A percentile compares a stretch with the other conserved stretches of the same genome.
phyloP scores from a whole-genome alignment of 2,113 vertebrate species.

The Anser cygnoides region DNA sequence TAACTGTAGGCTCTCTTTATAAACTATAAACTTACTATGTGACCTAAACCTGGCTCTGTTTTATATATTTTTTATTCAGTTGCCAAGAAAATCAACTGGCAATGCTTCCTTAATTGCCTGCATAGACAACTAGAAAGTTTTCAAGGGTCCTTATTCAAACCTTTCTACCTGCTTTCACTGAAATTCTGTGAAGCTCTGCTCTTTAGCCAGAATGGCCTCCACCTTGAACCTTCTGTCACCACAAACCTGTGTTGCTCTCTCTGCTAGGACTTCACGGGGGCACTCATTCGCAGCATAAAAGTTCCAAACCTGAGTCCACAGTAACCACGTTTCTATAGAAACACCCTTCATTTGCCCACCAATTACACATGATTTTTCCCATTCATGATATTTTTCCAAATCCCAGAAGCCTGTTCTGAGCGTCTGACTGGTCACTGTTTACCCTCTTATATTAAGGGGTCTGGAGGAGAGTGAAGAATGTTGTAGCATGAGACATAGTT shows the following conservation, averaged over 20 bases:
- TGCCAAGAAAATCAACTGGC: background rate
- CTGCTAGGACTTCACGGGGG: background rate
- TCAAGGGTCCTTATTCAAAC: background rate
- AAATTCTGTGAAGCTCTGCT: background rate
- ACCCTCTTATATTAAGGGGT: background rate
- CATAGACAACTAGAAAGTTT: background rate
- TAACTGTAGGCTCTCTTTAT: background rate
- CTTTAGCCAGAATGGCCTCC: background rate
- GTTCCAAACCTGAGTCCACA: background rate
- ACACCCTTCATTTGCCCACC: background rate
- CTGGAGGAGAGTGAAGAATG: background rate
- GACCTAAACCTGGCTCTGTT: background rate
- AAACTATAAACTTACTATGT: background rate
- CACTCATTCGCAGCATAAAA: background rate
- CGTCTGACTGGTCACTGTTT: background rate
- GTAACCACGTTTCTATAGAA: background rate
- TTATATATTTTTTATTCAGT: background rate
- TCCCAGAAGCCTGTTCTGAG: background rate
- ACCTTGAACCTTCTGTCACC: background rate
- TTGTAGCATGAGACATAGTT: background rate
- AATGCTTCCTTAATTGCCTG: background rate
- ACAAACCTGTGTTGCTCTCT: background rate
- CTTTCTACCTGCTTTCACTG: background rate
- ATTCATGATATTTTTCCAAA: background rate
- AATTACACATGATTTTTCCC: background rate